These are phyloP conservation scores for Drosophila pectinifera DNA, from an alignment of 1,140 invertebrate genomes.

Conservation along the genomic window DNA sequence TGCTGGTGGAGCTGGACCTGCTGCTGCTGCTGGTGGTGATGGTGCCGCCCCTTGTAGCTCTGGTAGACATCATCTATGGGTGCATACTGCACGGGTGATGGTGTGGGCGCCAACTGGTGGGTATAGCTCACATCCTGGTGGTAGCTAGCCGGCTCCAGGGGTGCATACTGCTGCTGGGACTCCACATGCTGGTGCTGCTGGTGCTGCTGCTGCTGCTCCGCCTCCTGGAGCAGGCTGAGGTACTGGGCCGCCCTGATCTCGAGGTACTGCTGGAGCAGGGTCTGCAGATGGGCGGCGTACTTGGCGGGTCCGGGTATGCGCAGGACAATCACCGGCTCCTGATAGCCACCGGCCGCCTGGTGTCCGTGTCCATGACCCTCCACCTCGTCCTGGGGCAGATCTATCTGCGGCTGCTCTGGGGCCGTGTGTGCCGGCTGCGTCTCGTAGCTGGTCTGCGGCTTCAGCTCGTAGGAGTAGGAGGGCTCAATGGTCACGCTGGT, in stretches of 20 bases:
- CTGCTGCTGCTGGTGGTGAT: conserved; percentile 42
- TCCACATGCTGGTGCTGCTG: conserved; percentile 44
- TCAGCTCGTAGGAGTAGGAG: conserved; percentile 84
- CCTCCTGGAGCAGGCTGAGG: conserved; percentile 73
- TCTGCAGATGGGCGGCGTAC: conserved; percentile 82
- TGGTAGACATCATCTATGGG: conserved; percentile 80
- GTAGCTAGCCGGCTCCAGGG: conserved; percentile 47
- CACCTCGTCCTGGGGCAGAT: conserved; percentile 65
- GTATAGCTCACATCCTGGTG: conserved; percentile 67
- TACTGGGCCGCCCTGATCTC: conserved; percentile 84
- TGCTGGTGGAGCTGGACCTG: conserved; percentile 49
- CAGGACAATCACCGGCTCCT: conserved; percentile 81
- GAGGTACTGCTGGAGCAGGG: conserved; percentile 80
- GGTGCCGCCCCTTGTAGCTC: conserved; percentile 73
- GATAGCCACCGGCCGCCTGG: conserved; percentile 41
- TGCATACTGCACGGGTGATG: conserved; percentile 62
- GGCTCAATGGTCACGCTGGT: conserved; percentile 80
- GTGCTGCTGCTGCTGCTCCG: conserved; percentile 67
- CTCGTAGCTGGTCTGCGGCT: conserved; percentile 77
- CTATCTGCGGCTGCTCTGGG: conserved; percentile 69
- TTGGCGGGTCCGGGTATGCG: conserved; percentile 82
- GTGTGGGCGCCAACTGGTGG: conserved; percentile 66
- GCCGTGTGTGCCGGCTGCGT: conserved; percentile 32
- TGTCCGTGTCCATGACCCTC: conserved; percentile 4
- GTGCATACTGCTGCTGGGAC: conserved; percentile 37